Evolutionary conservation across 2,888 invertebrate genomes (phyloP), one percentile per base, ranked within the genome.

Genomic region (Polydrusus cervinus): DNA sequence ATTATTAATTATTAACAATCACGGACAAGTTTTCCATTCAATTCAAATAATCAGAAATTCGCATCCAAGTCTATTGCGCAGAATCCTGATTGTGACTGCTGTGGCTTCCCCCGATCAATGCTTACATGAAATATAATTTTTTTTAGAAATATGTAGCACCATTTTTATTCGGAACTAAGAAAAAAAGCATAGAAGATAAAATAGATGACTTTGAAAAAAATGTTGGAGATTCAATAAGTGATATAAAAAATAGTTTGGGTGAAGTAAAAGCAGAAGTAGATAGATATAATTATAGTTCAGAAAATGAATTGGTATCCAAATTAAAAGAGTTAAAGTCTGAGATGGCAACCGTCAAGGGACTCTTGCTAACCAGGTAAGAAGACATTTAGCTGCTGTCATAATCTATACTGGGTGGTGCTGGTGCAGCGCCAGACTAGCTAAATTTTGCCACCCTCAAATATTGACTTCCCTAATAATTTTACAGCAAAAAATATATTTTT

Each of bases 331-430:
- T 94, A 74, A 93, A 93, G 84, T 89, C 90, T 65, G 94, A 94
- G 81, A 87, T 94, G 47, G 89, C 92, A 0, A 91, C 93, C 13
- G 92, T 94, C 20, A 94, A 94, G 86, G 93, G 93, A 69, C 89
- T 94, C 67, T 85, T 94, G 57, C 87, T 94, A 18, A 93, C 92
- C 87, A 92, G 92, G 92, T 92, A 83, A 82, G 83, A 43, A 47
- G 57, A 25, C 25, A 25, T 25, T 25, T 25, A 25, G 25, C 25
- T 25, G 25, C 25, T 25, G 1, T 25, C 5, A 25, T 25, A 25
- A 25, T 25, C 5, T 25, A 25, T 25, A n/a, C n/a, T n/a, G n/a
- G n/a, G n/a, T n/a, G n/a, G n/a, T n/a, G n/a, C n/a, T n/a, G n/a
- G n/a, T n/a, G n/a, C n/a, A n/a, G n/a, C n/a, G n/a, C n/a, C n/a